Evolutionary conservation across 2,888 invertebrate genomes (phyloP), one percentile per base, ranked within the genome.

Genomic region (Plebejus melissa): DNA sequence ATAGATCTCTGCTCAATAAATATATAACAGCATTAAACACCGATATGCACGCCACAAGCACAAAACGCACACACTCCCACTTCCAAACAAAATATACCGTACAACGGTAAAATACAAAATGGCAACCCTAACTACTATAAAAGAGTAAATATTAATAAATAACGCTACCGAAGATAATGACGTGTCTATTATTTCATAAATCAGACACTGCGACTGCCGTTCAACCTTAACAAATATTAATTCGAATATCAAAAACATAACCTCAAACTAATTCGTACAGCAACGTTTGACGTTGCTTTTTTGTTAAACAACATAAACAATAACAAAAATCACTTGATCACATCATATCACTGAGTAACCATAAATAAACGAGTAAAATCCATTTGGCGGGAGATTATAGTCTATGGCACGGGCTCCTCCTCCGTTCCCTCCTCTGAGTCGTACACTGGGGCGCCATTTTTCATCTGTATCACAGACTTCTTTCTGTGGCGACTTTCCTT

Each of bases 381-480:
- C 72, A 76, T 81, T 82, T 82, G 83, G 83, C 83, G 81, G 82
- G 79, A 82, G 75, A 79, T 80, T 80, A 78, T 81, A 81, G 80
- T 84, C 89, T 94, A 95, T 83, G 94, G 92, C 85, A 95, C 93
- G 72, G 95, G 94, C 83, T 96, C 96, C 79, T 96, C 96, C 81
- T 96, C 96, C 38, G 95, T 96, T 77, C 95, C 95, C 75, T 94
- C 95, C 71, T 95, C 95, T 3, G 94, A 94, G 77, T 94, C 94
- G 80, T 94, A 94, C 0, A 94, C 94, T 0, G 94, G 92, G 2
- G 94, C 91, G 65, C 94, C 94, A 70, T 94, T 93, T 78, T 92
- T 92, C 86, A 95, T 94, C 83, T 94, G 94, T 77, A 94, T 94
- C 46, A 95, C 95, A 11, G 94, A 94, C 79, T 94, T 94, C 85